phyloP scores from a whole-genome alignment of 2,888 invertebrate genomes.

The Aspidiotus destructor region DNA sequence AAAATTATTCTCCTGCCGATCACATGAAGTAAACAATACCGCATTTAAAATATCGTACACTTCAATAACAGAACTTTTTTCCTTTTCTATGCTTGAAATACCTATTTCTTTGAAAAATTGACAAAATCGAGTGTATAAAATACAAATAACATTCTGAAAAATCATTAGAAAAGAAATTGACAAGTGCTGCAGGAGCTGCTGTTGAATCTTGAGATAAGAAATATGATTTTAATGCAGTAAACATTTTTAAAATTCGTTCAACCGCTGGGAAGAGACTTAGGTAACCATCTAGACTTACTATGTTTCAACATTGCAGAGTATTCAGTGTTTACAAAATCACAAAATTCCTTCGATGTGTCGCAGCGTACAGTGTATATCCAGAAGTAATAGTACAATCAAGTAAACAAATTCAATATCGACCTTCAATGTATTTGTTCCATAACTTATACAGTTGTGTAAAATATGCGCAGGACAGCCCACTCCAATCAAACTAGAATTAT shows the following conservation, averaged over 20 bases:
- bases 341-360: no score
- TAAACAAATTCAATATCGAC: constrained; percentile 1
- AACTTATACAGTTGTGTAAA: constrained; percentile 4
- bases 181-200: not conserved
- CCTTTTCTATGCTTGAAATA: constrained; percentile 1
- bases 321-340: not conserved
- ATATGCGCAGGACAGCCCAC: not conserved
- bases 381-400: constrained; percentile 1
- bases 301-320: constrained; percentile 1
- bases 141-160: constrained; percentile 1
- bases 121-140: not conserved
- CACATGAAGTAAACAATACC: not conserved
- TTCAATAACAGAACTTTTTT: constrained; percentile 1
- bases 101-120: not conserved
- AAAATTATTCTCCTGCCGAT: not conserved
- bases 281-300: not conserved
- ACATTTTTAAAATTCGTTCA: constrained; percentile 1
- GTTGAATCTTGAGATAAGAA: not conserved
- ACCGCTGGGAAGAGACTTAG: not conserved
- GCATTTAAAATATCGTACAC: not conserved
- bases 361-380: not conserved
- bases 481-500: constrained; percentile 1
- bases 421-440: constrained; percentile 4
- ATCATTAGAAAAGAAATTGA: constrained; percentile 2
- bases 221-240: not conserved